phyloP scores from a whole-genome alignment of 2,888 invertebrate genomes.

The Seira ritae region DNA sequence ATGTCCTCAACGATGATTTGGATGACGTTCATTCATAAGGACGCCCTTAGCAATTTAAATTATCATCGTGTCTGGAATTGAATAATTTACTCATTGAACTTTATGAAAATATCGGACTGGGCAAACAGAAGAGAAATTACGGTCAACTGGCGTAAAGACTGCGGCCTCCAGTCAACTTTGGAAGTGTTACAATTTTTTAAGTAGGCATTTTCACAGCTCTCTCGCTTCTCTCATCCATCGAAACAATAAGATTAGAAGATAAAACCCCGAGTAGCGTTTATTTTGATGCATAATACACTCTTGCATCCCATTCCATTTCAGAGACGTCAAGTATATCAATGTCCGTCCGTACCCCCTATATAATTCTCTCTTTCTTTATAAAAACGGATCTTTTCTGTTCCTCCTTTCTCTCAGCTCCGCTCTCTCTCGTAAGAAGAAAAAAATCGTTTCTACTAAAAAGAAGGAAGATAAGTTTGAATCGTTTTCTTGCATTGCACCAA shows the following conservation, averaged over 20 bases:
- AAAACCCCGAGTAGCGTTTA: constrained; percentile 37
- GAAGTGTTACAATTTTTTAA: constrained; percentile 2
- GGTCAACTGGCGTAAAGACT: too few species aligned
- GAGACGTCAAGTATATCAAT: constrained; percentile 60
- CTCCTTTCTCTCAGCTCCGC: background rate
- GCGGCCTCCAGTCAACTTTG: background rate
- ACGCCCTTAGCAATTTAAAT: too few species aligned
- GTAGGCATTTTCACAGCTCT: constrained; percentile 7
- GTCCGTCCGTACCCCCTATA: constrained; percentile 37
- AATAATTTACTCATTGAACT: too few species aligned
- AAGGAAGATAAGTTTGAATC: background rate
- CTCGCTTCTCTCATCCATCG: constrained; percentile 21
- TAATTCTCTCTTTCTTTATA: too few species aligned
- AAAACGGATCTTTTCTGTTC: too few species aligned
- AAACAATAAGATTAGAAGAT: constrained; percentile 34
- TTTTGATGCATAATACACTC: constrained; percentile 59
- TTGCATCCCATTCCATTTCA: constrained; percentile 62
- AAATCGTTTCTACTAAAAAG: constrained; percentile 20
- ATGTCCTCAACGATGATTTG: too few species aligned
- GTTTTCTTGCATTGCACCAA: background rate
- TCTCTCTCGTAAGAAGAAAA: constrained; percentile 34
- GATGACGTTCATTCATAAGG: too few species aligned
- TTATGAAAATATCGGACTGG: too few species aligned
- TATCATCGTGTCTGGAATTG: too few species aligned
- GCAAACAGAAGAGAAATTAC: too few species aligned